These are phyloP conservation scores for Harpagus bidentatus DNA, from an alignment of 2,113 vertebrate genomes.

Conservation along the genomic window DNA sequence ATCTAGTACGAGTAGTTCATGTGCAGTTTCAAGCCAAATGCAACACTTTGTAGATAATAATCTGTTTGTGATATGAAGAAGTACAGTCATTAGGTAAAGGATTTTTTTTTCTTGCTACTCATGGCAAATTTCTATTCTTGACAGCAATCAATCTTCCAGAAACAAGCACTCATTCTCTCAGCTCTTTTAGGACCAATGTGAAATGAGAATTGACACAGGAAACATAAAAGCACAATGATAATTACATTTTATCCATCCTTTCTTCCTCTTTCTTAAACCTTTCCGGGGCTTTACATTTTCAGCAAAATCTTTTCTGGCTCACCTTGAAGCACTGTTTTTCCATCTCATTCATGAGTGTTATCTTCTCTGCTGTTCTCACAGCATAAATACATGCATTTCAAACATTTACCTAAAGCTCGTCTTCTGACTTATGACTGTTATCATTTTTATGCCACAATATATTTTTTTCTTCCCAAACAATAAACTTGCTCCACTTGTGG, in stretches of 20 bases:
- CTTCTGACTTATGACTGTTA: not conserved
- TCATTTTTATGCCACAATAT: not conserved
- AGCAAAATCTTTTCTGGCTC: not conserved
- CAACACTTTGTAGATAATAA: not conserved
- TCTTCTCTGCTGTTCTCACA: not conserved
- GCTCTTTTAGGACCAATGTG: not conserved
- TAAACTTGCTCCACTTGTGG: not conserved
- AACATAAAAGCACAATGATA: not conserved
- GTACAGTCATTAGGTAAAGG: not conserved
- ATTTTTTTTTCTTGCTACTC: not conserved
- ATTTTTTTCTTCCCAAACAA: not conserved
- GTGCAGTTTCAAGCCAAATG: not conserved
- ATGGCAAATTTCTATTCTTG: not conserved
- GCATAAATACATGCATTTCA: not conserved
- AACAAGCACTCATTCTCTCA: not conserved
- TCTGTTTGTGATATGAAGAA: not conserved
- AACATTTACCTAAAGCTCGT: not conserved
- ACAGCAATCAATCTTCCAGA: not conserved
- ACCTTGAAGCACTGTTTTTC: not conserved
- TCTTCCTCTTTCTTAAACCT: not conserved
- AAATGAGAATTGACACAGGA: not conserved
- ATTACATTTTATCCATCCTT: not conserved
- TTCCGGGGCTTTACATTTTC: not conserved
- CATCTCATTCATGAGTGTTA: not conserved
- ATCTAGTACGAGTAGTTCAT: not conserved